Evolutionary conservation across 2,797 vertebrate species (phyloP), one percentile per base, ranked within the genome.

Genomic region (Rallus crepitans): DNA sequence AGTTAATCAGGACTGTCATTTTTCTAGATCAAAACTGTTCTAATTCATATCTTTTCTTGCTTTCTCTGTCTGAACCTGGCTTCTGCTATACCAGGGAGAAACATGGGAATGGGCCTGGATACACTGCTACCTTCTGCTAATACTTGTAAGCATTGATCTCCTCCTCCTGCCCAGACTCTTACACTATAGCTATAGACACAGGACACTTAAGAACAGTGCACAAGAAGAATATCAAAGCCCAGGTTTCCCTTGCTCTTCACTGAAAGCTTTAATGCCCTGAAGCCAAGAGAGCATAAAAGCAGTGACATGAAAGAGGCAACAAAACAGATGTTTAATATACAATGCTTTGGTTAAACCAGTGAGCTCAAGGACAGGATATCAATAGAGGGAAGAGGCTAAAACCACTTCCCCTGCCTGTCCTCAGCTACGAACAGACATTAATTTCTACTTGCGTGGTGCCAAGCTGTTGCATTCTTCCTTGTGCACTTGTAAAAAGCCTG

Each of bases 61-160:
- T 76, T 86, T 72, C 53, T 39, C 33, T 61, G 2, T 33, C 33
- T 82, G 48, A 19, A 60, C 53, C 39, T 75, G 35, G 11, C 11
- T 89, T 81, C 35, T 5, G 2, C 17, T n/a, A 40, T 9, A 73
- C 20, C 42, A 70, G 9, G 4, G 39, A 70, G 72, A 73, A 71
- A n/a, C 21, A 79, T 23, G 5, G 20, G 15, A 76, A 19, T 15
- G 55, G 39, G 45, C 11, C 39, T 77, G 52, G 27, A 39, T 83
- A 24, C 64, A 53, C 48, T 87, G n/a, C 48, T 23, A 53, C 37
- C 42, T 53, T 57, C 64, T 77, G 35, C 56, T 71, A 60, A 35
- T 27, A 30, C 12, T 59, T 0, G 0, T 35, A 35, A 90, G 30
- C 25, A 37, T 17, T 1, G 0, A 73, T 66, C 60, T 31, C 16